A percentile compares a stretch with the other conserved stretches of the same genome.
Evolutionary conservation across 2,888 invertebrate species (phyloP).

Genomic region (Yponomeuta sedellus): DNA sequence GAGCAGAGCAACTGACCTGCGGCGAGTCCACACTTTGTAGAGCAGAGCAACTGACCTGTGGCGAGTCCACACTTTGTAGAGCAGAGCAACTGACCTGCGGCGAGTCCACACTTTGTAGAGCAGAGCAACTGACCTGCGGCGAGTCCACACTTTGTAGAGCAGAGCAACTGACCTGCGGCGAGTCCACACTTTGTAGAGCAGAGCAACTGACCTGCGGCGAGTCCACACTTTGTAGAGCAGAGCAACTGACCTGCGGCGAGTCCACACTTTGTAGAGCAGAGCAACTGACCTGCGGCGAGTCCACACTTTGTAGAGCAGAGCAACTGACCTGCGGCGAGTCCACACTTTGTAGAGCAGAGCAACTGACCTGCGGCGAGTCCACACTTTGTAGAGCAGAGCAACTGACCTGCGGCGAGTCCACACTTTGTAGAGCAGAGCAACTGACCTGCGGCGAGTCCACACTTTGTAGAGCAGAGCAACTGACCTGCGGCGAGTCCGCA

Average conservation of each 20-base stretch:
- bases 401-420: slow-evolving; percentile 45
- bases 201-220: slow-evolving; percentile 44
- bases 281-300: slow-evolving; percentile 47
- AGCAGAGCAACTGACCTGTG: slow-evolving; percentile 48
- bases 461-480: slow-evolving; percentile 44
- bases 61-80: slow-evolving; percentile 43
- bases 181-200: slow-evolving; percentile 42
- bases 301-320: slow-evolving; percentile 42
- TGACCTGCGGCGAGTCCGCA: slow-evolving; percentile 46
- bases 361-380: slow-evolving; percentile 44
- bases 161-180: slow-evolving; percentile 47
- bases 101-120: slow-evolving; percentile 44
- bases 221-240: slow-evolving; percentile 44
- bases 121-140: slow-evolving; percentile 46
- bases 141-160: slow-evolving; percentile 41
- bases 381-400: slow-evolving; percentile 43
- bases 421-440: slow-evolving; percentile 43
- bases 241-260: slow-evolving; percentile 45
- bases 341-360: slow-evolving; percentile 44
- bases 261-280: slow-evolving; percentile 41
- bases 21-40: slow-evolving; percentile 41
- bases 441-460: slow-evolving; percentile 43
- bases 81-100: slow-evolving; percentile 42
- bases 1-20: slow-evolving; percentile 47
- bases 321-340: slow-evolving; percentile 45